These are phyloP conservation scores for Sparidentex hasta DNA, from an alignment of 2,797 vertebrate species.

Conservation along the genomic window DNA sequence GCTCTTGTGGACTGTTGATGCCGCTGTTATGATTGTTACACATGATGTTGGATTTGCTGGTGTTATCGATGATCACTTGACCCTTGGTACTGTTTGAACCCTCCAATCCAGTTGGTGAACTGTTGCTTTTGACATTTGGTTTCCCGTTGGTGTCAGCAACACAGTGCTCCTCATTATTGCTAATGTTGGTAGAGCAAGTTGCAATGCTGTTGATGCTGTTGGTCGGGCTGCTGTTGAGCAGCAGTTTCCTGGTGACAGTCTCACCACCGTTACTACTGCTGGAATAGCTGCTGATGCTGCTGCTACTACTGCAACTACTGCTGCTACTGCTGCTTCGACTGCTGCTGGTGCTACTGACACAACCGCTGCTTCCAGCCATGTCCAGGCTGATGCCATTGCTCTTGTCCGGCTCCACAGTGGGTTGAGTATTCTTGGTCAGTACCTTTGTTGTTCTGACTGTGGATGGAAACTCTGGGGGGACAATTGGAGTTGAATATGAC, in stretches of 20 bases:
- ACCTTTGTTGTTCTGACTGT: conserved; percentile 79
- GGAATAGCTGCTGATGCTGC: conserved; percentile 82
- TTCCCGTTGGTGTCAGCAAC: conserved; percentile 66
- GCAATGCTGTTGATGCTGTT: conserved; percentile 66
- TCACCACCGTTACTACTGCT: conserved; percentile 78
- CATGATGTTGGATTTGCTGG: conserved; percentile 80
- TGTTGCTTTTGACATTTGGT: conserved; percentile 65
- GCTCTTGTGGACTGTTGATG: conserved; percentile 67
- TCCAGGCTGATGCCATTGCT: conserved; percentile 74
- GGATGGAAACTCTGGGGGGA: conserved; percentile 85
- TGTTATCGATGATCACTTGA: conserved; percentile 76
- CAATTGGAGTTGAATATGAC: conserved; percentile 86
- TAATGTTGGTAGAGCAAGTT: conserved; percentile 71
- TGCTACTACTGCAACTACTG: conserved; percentile 82
- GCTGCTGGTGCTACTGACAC: conserved; percentile 80
- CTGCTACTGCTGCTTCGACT: conserved; percentile 81
- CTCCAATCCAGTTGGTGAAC: conserved; percentile 55
- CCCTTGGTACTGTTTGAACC: conserved; percentile 70
- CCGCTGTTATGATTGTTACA: conserved; percentile 74
- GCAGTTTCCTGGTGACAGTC: conserved; percentile 57
- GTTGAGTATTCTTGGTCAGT: conserved; percentile 77
- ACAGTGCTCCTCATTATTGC: conserved; percentile 80
- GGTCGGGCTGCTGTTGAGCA: conserved; percentile 68
- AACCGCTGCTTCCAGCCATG: conserved; percentile 73
- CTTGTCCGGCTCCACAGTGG: conserved; percentile 80